phyloP scores from a whole-genome alignment of 2,888 invertebrate genomes.

The Elysia crispata region DNA sequence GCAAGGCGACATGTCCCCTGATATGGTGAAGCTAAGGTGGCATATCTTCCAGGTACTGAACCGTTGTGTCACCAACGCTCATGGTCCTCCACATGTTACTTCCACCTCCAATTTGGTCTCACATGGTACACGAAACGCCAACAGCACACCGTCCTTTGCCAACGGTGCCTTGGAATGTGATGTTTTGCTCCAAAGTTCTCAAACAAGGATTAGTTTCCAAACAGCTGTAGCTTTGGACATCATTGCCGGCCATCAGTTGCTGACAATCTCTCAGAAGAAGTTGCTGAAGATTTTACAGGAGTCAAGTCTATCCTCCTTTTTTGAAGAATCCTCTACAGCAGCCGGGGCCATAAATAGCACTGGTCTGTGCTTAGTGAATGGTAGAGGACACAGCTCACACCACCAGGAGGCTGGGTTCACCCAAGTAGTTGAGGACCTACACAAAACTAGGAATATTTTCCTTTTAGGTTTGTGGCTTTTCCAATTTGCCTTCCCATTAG shows the following conservation, averaged over 20 bases:
- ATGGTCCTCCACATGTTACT: too few species aligned
- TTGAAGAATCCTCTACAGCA: too few species aligned
- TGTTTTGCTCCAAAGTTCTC: too few species aligned
- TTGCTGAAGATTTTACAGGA: constrained; percentile 19
- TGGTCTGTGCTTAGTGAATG: too few species aligned
- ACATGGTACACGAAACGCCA: too few species aligned
- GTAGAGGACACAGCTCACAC: not conserved
- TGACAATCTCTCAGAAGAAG: constrained; percentile 26
- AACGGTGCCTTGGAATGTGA: too few species aligned
- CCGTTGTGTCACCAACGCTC: too few species aligned
- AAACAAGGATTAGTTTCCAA: constrained; percentile 11
- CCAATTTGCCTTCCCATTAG: too few species aligned
- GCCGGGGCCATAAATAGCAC: too few species aligned
- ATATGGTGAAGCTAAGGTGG: not conserved
- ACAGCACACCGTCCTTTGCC: too few species aligned
- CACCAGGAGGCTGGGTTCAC: not conserved
- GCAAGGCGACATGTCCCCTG: not conserved
- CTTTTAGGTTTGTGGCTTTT: constrained; percentile 16
- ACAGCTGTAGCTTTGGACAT: constrained; percentile 34
- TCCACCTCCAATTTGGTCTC: too few species aligned
- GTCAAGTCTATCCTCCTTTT: not conserved
- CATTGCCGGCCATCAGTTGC: constrained; percentile 5
- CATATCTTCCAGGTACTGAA: constrained; percentile 29
- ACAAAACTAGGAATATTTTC: constrained; percentile 38
- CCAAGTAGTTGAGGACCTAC: constrained; percentile 33